Evolutionary conservation across 1,140 invertebrate species (phyloP), one percentile per base, ranked within the genome.

Genomic region (Papilio dardanus): DNA sequence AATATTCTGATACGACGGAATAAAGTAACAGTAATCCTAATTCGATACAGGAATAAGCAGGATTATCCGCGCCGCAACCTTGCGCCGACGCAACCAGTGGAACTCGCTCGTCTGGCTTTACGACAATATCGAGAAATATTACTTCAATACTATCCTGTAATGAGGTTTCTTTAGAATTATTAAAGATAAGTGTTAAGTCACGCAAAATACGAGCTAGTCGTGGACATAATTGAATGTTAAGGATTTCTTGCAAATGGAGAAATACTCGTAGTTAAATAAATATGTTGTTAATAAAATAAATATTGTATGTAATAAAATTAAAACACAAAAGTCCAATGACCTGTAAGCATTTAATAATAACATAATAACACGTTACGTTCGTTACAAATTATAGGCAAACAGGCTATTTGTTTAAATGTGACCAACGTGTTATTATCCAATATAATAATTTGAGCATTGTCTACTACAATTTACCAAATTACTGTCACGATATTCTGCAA

Each of bases 321-420:
- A 24, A 54, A 14, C 24, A 28, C 54, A 62, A 62, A 2, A 62
- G 54, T 62, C 3, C 24, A 62, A 28, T 62, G 54, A 30, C 54
- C 54, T 24, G 54, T 10, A 62, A 28, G 54, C 54, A 62, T 24
- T 62, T 4, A 62, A 62, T 40, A 28, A 69, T 68, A 3, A 37
- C 67, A 21, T 69, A 69, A 69, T 69, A 40, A 69, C n/a, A 69
- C 35, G 35, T 69, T 37, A 2, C 16, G 33, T 42, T 35, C n/a
- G 54, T 30, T 16, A 28, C 12, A 62, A 62, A 62, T 62, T 28
- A 62, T 62, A 28, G 54, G 24, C 24, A 28, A 28, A 30, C 54
- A 14, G 3, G 24, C 24, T 14, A 62, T 62, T 62, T 62, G 54
- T 62, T 62, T 28, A 28, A 62, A 62, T 30, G 3, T 62, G 5